A percentile compares a stretch with the other conserved stretches of the same genome.
phyloP scores from a whole-genome alignment of 2,113 vertebrate species.

The Platysteira castanea region DNA sequence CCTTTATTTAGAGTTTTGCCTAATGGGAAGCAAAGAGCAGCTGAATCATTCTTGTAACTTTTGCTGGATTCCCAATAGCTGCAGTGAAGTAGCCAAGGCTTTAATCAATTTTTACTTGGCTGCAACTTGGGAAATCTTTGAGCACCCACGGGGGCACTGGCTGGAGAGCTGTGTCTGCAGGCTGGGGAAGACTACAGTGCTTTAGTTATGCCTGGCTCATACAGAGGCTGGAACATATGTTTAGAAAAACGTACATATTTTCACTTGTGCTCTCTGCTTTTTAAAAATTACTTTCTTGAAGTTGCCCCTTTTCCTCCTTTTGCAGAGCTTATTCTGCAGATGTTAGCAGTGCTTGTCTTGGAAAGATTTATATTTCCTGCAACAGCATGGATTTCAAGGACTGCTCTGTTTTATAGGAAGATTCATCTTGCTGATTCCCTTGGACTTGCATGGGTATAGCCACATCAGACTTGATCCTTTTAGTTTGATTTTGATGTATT shows the following conservation, averaged over 20 bases:
- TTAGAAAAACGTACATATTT: neutral
- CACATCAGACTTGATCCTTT: neutral
- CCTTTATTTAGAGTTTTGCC: neutral
- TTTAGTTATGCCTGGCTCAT: neutral
- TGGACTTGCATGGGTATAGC: neutral
- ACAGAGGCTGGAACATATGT: neutral
- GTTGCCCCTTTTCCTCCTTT: neutral
- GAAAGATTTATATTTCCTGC: neutral
- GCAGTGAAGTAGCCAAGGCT: neutral
- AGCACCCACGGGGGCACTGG: neutral
- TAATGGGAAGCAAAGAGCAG: neutral
- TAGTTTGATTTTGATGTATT: neutral
- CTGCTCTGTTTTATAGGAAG: neutral
- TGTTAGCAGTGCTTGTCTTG: neutral
- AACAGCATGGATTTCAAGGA: neutral
- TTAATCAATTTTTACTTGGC: conserved; percentile 25
- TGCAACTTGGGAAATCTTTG: neutral
- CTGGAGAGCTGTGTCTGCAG: neutral
- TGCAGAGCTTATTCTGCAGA: neutral
- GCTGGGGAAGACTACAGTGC: neutral
- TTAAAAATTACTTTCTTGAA: neutral
- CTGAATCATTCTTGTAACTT: neutral
- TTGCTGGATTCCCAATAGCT: neutral
- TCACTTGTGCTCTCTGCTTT: neutral
- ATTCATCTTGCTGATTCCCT: neutral